phyloP scores from a whole-genome alignment of 2,797 vertebrate species.

The Anguilla anguilla region DNA sequence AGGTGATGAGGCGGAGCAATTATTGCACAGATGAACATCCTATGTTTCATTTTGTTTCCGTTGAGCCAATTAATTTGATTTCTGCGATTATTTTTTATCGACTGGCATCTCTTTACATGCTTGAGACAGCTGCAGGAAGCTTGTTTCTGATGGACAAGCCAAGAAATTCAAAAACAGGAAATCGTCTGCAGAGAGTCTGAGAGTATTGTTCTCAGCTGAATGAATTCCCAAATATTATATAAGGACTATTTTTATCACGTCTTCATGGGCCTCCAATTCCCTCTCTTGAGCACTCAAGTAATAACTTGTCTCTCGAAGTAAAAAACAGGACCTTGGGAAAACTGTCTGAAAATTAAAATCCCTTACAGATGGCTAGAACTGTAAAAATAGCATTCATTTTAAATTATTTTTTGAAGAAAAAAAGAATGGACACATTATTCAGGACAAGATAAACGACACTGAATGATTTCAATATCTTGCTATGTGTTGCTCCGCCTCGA shows the following conservation, averaged over 20 bases:
- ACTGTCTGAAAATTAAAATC: background rate
- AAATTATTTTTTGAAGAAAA: background rate
- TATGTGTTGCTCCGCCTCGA: background rate
- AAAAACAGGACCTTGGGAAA: background rate
- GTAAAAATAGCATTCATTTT: background rate
- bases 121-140: background rate
- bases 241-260: background rate
- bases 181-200: background rate
- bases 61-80: background rate
- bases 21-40: conserved; percentile 10
- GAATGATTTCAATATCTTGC: background rate
- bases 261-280: background rate
- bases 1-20: conserved; percentile 7
- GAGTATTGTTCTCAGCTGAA: background rate
- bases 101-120: background rate
- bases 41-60: conserved; percentile 9
- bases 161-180: background rate
- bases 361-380: background rate
- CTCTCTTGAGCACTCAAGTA: background rate
- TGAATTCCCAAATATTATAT: background rate
- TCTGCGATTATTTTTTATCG: conserved; percentile 17
- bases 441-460: background rate
- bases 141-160: background rate
- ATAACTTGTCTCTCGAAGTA: background rate
- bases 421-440: background rate